phyloP scores from a whole-genome alignment of 2,113 vertebrate genomes.

The Bubo scandiacus region DNA sequence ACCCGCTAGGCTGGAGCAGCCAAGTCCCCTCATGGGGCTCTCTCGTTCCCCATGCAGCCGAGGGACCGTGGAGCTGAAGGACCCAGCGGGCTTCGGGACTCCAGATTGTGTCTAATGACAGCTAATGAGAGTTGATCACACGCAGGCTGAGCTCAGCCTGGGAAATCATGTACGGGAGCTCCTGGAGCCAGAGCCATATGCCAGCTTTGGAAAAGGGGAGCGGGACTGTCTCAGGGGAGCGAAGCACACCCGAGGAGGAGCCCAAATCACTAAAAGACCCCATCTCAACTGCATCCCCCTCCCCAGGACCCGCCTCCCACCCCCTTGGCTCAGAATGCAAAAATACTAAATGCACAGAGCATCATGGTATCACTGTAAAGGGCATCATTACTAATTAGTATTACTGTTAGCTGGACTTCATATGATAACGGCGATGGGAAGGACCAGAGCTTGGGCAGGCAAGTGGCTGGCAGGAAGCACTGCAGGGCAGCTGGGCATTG shows the following conservation, averaged over 20 bases:
- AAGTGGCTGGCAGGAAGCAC: neutral
- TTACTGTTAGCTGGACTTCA: neutral
- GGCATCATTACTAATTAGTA: neutral
- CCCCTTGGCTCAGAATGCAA: neutral
- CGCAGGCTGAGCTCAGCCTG: neutral
- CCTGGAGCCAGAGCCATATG: slow-evolving; percentile 21
- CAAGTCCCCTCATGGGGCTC: neutral
- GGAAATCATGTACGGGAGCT: slow-evolving; percentile 1
- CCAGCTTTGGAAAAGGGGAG: neutral
- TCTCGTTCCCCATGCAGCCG: rapidly evolving
- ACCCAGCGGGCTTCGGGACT: neutral
- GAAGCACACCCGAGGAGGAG: neutral
- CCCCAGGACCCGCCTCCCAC: neutral
- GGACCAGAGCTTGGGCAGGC: neutral
- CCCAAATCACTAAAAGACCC: neutral
- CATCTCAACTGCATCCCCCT: neutral
- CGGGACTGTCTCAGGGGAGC: neutral
- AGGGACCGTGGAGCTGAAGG: neutral
- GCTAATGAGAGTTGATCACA: slow-evolving; percentile 37
- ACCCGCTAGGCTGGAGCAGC: rapidly evolving
- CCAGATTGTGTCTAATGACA: slow-evolving; percentile 56
- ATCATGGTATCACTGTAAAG: neutral
- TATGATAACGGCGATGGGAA: neutral
- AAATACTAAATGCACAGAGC: neutral
- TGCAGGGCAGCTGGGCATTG: neutral